These are phyloP conservation scores for Drosophila pseudotakahashii DNA, from an alignment of 2,888 invertebrate genomes.

Conservation along the genomic window DNA sequence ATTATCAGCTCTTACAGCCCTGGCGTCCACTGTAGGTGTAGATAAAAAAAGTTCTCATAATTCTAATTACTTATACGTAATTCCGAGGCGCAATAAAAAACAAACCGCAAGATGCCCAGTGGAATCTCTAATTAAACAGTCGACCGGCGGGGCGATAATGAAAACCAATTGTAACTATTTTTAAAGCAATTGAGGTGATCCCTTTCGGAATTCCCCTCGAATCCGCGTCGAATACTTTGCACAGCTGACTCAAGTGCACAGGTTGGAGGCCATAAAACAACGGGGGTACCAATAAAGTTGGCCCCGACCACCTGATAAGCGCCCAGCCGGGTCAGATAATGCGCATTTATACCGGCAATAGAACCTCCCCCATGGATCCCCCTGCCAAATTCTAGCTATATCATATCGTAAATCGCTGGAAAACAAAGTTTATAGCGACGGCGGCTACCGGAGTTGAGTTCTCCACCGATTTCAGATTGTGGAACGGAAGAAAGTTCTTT, in stretches of 20 bases:
- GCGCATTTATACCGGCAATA: conserved; percentile 46
- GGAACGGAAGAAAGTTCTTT: conserved; percentile 8
- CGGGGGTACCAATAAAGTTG: conserved; percentile 31
- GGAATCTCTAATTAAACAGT: conserved; percentile 50
- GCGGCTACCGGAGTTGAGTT: conserved; percentile 28
- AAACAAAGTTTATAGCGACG: conserved; percentile 34
- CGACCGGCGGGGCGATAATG: conserved; percentile 56
- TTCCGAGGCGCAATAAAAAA: conserved; percentile 58
- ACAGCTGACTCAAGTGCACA: conserved; percentile 44
- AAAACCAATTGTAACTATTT: conserved; percentile 73
- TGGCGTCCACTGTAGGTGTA: conserved; percentile 18
- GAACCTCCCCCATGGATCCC: conserved; percentile 3
- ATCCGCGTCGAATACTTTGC: conserved; percentile 17
- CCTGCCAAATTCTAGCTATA: conserved; percentile 1
- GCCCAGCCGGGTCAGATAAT: conserved; percentile 41
- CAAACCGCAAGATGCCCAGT: conserved; percentile 21
- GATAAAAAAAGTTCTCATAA: conserved; percentile 42
- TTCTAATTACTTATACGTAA: conserved; percentile 46
- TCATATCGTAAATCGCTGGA: conserved; percentile 37
- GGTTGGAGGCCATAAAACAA: conserved; percentile 44
- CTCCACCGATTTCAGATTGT: conserved; percentile 13
- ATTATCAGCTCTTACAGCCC: conserved; percentile 27
- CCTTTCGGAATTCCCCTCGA: conserved; percentile 26
- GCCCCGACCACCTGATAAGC: conserved; percentile 35
- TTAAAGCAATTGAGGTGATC: conserved; percentile 52